A percentile compares a stretch with the other conserved stretches of the same genome.
Evolutionary conservation across 2,797 vertebrate species (phyloP).

Genomic region (Tachyglossus aculeatus): DNA sequence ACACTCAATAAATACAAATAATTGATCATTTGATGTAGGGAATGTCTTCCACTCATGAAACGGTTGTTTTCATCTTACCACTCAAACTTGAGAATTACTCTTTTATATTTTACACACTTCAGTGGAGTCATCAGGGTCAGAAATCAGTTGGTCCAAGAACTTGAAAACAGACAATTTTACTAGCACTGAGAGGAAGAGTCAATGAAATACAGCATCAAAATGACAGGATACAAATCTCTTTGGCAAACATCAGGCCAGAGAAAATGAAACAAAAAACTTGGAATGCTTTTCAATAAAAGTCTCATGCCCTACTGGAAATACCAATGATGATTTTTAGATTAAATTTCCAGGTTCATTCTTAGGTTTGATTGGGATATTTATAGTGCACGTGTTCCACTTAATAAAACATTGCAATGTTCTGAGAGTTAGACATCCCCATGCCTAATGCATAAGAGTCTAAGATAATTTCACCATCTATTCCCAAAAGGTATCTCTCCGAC

Average conservation of each 20-base stretch:
- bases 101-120: conserved; percentile 16
- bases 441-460: conserved; percentile 1
- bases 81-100: neutral
- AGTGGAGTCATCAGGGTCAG: neutral
- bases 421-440: neutral
- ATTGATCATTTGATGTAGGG: too few relatives aligned
- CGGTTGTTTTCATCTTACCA: conserved; percentile 11
- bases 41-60: neutral
- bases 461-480: conserved; percentile 15
- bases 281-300: too few relatives aligned
- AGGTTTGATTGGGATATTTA: too few relatives aligned
- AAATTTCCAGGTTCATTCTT: conserved; percentile 10
- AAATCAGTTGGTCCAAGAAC: conserved; percentile 25
- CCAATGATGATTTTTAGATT: neutral
- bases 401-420: neutral
- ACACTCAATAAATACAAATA: too few relatives aligned
- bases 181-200: neutral
- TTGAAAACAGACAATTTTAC: conserved; percentile 1
- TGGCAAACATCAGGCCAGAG: neutral
- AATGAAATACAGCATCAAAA: too few relatives aligned
- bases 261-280: neutral
- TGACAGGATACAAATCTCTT: neutral
- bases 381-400: too few relatives aligned
- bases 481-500: neutral
- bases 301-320: too few relatives aligned